Conservation (phyloP, 2,113 vertebrate genomes). For the Mesocricetus auratus region DNA sequence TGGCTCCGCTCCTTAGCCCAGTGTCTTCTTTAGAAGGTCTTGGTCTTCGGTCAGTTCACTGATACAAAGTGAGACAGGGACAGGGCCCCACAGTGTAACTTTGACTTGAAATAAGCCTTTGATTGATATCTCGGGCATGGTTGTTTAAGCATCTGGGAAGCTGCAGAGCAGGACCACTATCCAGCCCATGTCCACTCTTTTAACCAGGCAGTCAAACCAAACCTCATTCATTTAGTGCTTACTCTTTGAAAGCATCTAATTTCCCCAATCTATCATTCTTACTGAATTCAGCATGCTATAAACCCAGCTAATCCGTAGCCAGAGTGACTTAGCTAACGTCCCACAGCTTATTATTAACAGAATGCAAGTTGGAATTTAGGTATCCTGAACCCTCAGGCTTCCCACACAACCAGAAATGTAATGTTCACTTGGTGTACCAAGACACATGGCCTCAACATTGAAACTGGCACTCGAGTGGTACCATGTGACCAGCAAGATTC, state of each 20-base stretch:
- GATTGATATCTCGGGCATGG: background rate
- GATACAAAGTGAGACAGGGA: background rate
- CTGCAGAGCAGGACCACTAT: background rate
- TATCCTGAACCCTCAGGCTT: background rate
- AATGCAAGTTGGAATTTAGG: background rate
- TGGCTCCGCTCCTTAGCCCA: background rate
- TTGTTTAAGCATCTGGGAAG: constrained; percentile 7
- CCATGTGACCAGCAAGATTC: background rate
- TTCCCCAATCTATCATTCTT: constrained; percentile 58
- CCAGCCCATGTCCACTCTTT: constrained; percentile 25
- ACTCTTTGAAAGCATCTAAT: constrained; percentile 66
- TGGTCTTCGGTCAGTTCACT: background rate
- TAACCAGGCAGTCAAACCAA: constrained; percentile 57
- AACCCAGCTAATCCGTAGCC: constrained; percentile 9
- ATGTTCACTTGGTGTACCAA: background rate
- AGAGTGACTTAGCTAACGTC: background rate
- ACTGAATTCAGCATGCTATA: constrained; percentile 6
- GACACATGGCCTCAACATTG: background rate
- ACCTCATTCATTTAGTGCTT: constrained; percentile 56
- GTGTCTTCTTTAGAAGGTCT: background rate
- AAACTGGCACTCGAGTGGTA: background rate
- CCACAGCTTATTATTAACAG: constrained; percentile 12
- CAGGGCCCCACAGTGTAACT: background rate
- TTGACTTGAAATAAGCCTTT: background rate
- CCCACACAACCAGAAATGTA: background rate